A percentile compares a stretch with the other conserved stretches of the same genome.
Evolutionary conservation across 2,888 invertebrate genomes (phyloP).

Genomic region (Spialia ferax): DNA sequence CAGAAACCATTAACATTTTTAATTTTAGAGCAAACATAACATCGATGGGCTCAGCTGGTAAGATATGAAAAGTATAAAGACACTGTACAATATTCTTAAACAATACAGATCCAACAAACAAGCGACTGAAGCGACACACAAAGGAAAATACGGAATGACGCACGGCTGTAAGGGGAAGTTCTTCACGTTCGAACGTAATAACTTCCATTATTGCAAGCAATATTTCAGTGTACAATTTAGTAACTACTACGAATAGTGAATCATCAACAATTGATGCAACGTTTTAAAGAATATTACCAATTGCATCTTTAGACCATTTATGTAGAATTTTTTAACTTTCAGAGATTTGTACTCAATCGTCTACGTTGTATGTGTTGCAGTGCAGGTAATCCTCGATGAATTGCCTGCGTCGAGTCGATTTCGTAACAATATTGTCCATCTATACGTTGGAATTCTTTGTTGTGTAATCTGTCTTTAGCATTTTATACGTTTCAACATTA

Average conservation of each 20-base stretch:
- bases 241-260: conserved; percentile 47
- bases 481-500: conserved; percentile 17
- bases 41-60: neutral
- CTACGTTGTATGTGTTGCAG: neutral
- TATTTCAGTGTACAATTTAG: conserved; percentile 29
- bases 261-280: conserved; percentile 40
- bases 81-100: conserved; percentile 6
- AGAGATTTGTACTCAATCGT: neutral
- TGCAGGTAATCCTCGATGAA: conserved; percentile 16
- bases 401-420: conserved; percentile 14
- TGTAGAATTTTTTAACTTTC: conserved; percentile 1
- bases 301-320: neutral
- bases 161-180: conserved; percentile 41
- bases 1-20: too few species aligned
- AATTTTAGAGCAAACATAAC: neutral
- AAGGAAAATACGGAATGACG: conserved; percentile 43
- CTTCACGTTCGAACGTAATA: conserved; percentile 42
- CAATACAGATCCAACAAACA: conserved; percentile 10
- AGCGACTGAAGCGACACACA: conserved; percentile 16
- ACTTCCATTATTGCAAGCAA: conserved; percentile 41
- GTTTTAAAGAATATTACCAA: conserved; percentile 5
- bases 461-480: conserved; percentile 27
- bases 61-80: conserved; percentile 2
- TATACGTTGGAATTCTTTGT: conserved; percentile 26
- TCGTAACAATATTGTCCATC: conserved; percentile 33